These are phyloP conservation scores for Teleogryllus oceanicus DNA, from an alignment of 2,888 invertebrate species.

Conservation along the genomic window DNA sequence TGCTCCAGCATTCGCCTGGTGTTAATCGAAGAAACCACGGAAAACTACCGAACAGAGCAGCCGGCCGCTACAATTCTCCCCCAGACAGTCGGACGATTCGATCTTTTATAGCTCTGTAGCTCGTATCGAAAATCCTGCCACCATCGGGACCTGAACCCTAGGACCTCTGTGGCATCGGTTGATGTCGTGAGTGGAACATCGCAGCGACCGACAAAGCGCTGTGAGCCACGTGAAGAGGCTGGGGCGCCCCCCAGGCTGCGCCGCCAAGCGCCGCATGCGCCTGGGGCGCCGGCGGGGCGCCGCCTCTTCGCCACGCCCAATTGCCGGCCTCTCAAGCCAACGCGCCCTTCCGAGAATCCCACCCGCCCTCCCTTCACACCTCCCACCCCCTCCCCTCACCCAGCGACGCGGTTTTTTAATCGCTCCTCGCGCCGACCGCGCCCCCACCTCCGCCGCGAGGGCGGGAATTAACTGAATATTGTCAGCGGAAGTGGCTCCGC, in stretches of 20 bases:
- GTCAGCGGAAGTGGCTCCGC: slow-evolving; percentile 6
- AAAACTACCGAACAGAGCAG: too few species aligned
- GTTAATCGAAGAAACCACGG: too few species aligned
- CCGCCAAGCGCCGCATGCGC: neutral
- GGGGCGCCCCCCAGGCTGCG: neutral
- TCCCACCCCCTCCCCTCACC: neutral
- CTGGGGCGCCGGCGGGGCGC: neutral
- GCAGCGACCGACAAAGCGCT: too few species aligned
- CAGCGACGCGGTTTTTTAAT: neutral
- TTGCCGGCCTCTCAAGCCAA: neutral
- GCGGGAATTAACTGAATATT: neutral
- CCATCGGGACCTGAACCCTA: too few species aligned
- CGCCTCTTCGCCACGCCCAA: slow-evolving; percentile 2
- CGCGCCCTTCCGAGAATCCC: neutral
- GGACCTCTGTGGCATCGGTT: too few species aligned
- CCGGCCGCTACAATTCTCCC: too few species aligned
- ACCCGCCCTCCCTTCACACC: neutral
- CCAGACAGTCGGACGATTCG: too few species aligned
- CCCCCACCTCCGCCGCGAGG: neutral
- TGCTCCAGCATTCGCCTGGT: too few species aligned
- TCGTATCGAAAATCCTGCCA: too few species aligned
- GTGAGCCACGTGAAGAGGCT: too few species aligned
- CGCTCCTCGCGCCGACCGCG: neutral
- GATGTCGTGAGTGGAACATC: too few species aligned
- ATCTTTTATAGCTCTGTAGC: too few species aligned